Evolutionary conservation across 1,140 invertebrate genomes (phyloP).

Genomic region (Cataglyphis hispanica): DNA sequence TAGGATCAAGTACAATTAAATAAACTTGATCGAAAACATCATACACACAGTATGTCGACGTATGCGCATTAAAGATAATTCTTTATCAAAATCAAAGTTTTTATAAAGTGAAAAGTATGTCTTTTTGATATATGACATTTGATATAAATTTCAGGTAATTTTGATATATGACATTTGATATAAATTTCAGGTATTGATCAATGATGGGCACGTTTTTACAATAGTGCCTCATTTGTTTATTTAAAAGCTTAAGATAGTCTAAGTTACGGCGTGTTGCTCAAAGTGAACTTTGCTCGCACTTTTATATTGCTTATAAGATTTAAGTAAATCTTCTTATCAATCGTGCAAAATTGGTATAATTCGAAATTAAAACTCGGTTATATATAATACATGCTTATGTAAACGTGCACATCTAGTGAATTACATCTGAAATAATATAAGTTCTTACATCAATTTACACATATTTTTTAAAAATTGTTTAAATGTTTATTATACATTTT

Average conservation of each 20-base stretch:
- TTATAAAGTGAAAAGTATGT: not conserved
- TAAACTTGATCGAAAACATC: not conserved
- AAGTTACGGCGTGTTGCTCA: conserved; percentile 55
- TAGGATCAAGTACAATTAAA: not conserved
- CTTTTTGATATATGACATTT: no score
- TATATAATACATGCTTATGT: no score
- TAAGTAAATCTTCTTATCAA: no score
- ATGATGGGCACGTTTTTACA: conserved; percentile 30
- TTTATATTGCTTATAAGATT: not conserved
- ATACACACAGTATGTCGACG: not conserved
- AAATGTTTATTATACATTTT: no score
- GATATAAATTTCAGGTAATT: conserved; percentile 27
- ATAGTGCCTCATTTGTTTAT: conserved; percentile 26
- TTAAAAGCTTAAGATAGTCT: conserved; percentile 67
- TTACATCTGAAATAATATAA: no score
- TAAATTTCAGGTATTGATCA: conserved; percentile 24
- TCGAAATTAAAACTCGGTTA: no score
- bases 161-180: conserved; percentile 43
- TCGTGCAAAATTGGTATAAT: no score
- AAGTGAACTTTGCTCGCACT: conserved; percentile 49
- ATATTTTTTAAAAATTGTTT: no score
- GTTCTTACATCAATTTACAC: no score
- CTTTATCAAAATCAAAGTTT: not conserved
- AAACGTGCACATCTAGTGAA: no score
- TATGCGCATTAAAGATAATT: not conserved